Conservation (phyloP, 1,140 invertebrate genomes). For the Dufourea novaeangliae region DNA sequence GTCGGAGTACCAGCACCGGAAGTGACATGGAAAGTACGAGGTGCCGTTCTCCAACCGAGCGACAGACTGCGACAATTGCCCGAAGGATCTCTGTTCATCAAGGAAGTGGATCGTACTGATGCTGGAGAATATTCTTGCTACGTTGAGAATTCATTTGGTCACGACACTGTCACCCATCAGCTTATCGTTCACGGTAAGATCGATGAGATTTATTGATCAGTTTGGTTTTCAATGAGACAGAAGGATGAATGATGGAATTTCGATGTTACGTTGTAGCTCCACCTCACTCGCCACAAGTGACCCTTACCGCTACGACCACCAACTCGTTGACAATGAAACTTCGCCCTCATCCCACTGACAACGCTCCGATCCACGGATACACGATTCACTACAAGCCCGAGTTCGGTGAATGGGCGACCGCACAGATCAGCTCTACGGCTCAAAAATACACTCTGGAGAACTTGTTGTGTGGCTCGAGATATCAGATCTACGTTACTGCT, state of each 20-base stretch:
- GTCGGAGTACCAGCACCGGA: constrained; percentile 94
- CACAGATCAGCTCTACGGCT: constrained; percentile 88
- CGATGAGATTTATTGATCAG: background rate
- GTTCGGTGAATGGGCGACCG: constrained; percentile 95
- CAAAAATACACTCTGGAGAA: constrained; percentile 93
- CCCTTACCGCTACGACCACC: constrained; percentile 91
- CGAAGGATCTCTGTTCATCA: constrained; percentile 95
- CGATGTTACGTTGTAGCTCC: constrained; percentile 84
- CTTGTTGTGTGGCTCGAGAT: constrained; percentile 94
- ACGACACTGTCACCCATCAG: constrained; percentile 94
- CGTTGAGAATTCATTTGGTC: constrained; percentile 95
- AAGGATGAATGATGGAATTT: background rate
- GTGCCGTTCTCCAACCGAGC: constrained; percentile 85
- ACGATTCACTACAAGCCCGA: constrained; percentile 96
- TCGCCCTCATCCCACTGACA: constrained; percentile 88
- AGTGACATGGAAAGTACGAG: constrained; percentile 92
- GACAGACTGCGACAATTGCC: constrained; percentile 91
- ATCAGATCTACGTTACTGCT: constrained; percentile 94
- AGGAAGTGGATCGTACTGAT: constrained; percentile 93
- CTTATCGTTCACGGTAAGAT: constrained; percentile 90
- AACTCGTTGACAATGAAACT: constrained; percentile 91
- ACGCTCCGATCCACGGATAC: constrained; percentile 90
- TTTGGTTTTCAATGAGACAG: no score
- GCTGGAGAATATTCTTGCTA: constrained; percentile 95
- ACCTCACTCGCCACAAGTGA: constrained; percentile 91